Conservation (phyloP, 2,888 invertebrate species). For the Lasioglossum vierecki region DNA sequence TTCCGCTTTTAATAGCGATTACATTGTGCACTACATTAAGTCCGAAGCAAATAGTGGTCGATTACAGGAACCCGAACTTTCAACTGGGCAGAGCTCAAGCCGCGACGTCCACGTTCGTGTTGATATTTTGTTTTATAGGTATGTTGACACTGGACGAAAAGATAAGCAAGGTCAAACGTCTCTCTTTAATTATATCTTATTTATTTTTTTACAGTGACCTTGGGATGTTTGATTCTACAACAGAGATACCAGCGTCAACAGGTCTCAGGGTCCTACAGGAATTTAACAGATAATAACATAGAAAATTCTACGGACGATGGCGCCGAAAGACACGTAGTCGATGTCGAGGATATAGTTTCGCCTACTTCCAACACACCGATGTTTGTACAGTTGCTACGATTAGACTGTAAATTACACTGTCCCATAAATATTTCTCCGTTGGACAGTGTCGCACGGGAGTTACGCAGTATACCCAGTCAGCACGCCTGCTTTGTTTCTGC, state of each 20-base stretch:
- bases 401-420: not conserved
- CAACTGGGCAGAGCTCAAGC: constrained; percentile 92
- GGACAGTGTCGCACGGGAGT: not conserved
- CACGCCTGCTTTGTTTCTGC: too few relatives aligned
- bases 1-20: constrained; percentile 88
- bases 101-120: constrained; percentile 89
- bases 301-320: constrained; percentile 57
- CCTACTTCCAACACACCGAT: constrained; percentile 63
- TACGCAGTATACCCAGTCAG: not conserved
- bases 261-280: constrained; percentile 64
- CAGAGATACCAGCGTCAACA: constrained; percentile 91
- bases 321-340: constrained; percentile 74
- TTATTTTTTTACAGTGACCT: constrained; percentile 87
- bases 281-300: constrained; percentile 58
- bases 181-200: constrained; percentile 34
- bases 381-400: constrained; percentile 51
- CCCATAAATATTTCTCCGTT: not conserved
- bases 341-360: constrained; percentile 82
- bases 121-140: constrained; percentile 93
- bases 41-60: constrained; percentile 84
- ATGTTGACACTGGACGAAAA: constrained; percentile 72
- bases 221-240: constrained; percentile 92
- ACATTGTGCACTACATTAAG: constrained; percentile 87
- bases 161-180: not conserved
- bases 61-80: constrained; percentile 90